These are phyloP conservation scores for Chiridota heheva DNA, from an alignment of 35 echinoderm and acorn worm species.

Conservation along the genomic window DNA sequence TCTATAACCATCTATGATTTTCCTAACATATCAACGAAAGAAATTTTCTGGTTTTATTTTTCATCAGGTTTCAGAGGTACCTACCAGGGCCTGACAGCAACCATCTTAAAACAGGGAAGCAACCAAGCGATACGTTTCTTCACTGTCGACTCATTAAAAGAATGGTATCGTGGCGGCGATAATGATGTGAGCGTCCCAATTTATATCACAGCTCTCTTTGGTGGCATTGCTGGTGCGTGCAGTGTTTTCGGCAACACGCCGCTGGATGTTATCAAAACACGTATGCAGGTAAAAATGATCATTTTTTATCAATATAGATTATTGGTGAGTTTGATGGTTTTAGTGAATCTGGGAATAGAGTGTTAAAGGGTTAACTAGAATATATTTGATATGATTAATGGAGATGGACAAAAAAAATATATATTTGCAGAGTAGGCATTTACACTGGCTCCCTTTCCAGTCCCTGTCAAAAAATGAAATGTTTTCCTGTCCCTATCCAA, in stretches of 20 bases:
- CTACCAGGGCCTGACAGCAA: constrained; percentile 93
- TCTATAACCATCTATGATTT: too few relatives aligned
- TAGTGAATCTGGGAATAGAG: too few relatives aligned
- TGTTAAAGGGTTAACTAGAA: too few relatives aligned
- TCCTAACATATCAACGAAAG: too few relatives aligned
- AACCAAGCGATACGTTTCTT: constrained; percentile 99
- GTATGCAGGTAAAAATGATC: constrained; percentile 83
- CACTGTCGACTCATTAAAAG: constrained; percentile 85
- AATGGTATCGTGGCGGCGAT: constrained; percentile 91
- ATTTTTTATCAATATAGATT: neutral
- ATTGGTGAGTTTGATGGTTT: too few relatives aligned
- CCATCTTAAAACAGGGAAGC: constrained; percentile 97
- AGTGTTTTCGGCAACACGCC: constrained; percentile 99
- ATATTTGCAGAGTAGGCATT: too few relatives aligned
- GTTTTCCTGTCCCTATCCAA: too few relatives aligned
- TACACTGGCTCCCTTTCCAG: too few relatives aligned
- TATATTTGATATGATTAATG: too few relatives aligned
- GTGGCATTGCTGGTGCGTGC: constrained; percentile 91
- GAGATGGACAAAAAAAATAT: too few relatives aligned
- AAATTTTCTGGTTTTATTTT: too few relatives aligned
- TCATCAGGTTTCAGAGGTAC: constrained; percentile 73
- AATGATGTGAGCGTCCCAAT: constrained; percentile 80
- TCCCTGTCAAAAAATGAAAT: too few relatives aligned
- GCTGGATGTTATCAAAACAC: constrained; percentile 94
- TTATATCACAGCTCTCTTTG: constrained; percentile 73